Conservation (phyloP, 2,113 vertebrate species). For the Daboia siamensis region DNA sequence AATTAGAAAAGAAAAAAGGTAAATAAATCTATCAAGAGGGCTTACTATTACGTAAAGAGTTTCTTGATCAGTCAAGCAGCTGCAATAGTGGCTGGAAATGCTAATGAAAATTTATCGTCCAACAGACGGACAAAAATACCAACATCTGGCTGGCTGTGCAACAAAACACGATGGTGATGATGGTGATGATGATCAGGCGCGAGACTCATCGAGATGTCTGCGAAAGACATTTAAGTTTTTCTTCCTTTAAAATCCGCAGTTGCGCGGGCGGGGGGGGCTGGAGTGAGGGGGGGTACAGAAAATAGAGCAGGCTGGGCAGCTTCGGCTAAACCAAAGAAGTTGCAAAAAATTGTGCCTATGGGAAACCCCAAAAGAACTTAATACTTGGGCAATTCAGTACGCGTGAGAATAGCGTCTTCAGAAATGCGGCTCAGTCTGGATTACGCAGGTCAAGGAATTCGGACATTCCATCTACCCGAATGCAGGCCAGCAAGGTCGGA, state of each 20-base stretch:
- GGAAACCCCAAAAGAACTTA: background rate
- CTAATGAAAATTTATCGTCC: background rate
- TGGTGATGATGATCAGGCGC: background rate
- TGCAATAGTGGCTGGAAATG: background rate
- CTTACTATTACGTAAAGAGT: background rate
- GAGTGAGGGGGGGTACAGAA: background rate
- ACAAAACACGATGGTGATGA: background rate
- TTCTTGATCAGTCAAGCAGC: background rate
- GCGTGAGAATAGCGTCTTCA: background rate
- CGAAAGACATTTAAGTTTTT: background rate
- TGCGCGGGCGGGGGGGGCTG: background rate
- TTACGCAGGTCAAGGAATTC: background rate
- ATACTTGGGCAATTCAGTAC: background rate
- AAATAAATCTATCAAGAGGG: background rate
- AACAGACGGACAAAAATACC: background rate
- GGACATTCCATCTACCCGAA: background rate
- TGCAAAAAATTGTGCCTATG: background rate
- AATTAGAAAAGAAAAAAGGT: background rate
- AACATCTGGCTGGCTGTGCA: background rate
- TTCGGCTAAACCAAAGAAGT: background rate
- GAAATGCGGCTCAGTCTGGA: background rate
- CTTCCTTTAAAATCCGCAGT: background rate
- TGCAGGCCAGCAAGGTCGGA: background rate
- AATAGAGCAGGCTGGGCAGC: background rate
- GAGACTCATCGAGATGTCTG: background rate